Percentiles rank a stretch among this genome's conserved stretches.
These are phyloP conservation scores for Pseudomugil gertrudae DNA, from an alignment of 2,797 vertebrate species.

Conservation along the genomic window DNA sequence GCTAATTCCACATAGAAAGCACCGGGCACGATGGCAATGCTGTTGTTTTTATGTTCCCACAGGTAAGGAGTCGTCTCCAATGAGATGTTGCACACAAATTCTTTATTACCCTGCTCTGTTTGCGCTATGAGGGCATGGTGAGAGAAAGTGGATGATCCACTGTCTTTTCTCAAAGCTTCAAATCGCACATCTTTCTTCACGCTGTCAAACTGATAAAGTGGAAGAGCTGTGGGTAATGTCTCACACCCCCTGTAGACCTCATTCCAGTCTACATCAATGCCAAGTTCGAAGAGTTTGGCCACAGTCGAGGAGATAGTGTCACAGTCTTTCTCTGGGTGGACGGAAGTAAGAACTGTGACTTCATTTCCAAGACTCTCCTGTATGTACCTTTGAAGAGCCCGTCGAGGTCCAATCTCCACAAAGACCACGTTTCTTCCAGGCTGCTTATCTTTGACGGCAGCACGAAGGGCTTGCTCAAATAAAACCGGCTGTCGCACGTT, in stretches of 20 bases:
- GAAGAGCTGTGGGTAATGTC: conserved; percentile 76
- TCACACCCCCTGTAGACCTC: conserved; percentile 80
- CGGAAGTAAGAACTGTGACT: conserved; percentile 76
- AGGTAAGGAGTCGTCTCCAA: conserved; percentile 71
- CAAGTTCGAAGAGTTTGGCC: conserved; percentile 80
- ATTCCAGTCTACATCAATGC: conserved; percentile 77
- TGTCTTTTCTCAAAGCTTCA: conserved; percentile 74
- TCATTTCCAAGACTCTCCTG: conserved; percentile 83
- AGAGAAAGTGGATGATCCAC: conserved; percentile 52
- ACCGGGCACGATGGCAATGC: conserved; percentile 83
- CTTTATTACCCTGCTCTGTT: conserved; percentile 52
- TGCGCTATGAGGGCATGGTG: conserved; percentile 71
- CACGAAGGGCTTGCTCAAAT: conserved; percentile 82
- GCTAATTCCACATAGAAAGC: conserved; percentile 86
- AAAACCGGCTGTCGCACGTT: conserved; percentile 86
- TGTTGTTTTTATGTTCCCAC: conserved; percentile 87
- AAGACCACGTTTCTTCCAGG: conserved; percentile 78
- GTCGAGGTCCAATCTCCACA: conserved; percentile 88
- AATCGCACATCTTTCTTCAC: conserved; percentile 76
- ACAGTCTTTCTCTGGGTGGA: conserved; percentile 80
- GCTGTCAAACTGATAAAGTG: conserved; percentile 86
- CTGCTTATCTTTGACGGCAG: conserved; percentile 52
- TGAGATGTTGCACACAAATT: conserved; percentile 79
- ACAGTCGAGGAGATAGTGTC: conserved; percentile 72
- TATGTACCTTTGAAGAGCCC: conserved; percentile 83